Percentiles rank a stretch among this genome's conserved stretches.
phyloP scores from a whole-genome alignment of 2,888 invertebrate genomes.

The Metallyticus violacea region DNA sequence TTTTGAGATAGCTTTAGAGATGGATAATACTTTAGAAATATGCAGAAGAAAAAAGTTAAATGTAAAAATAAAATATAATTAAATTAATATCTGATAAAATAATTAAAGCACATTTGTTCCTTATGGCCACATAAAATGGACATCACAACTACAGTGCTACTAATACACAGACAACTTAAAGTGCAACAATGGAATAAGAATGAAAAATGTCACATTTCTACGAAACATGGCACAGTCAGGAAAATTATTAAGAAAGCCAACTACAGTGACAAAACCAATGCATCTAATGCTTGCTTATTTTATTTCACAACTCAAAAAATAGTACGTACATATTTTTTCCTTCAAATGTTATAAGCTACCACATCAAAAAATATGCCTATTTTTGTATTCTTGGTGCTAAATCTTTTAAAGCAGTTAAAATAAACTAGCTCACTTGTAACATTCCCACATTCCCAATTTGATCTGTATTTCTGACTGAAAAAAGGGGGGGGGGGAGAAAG shows the following conservation, averaged over 20 bases:
- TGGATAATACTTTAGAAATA: neutral
- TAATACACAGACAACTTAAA: neutral
- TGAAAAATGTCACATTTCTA: neutral
- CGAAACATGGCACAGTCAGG: neutral
- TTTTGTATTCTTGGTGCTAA: no score
- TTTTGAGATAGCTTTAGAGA: neutral
- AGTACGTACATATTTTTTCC: neutral
- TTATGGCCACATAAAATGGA: neutral
- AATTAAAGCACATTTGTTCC: neutral
- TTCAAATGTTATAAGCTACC: neutral
- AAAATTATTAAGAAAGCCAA: neutral
- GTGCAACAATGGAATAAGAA: neutral
- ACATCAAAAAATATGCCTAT: neutral
- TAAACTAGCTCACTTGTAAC: no score
- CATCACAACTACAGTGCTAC: neutral
- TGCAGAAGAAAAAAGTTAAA: neutral
- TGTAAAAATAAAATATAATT: neutral
- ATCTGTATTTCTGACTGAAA: no score
- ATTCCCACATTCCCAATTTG: no score
- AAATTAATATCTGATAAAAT: neutral
- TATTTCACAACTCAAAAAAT: neutral
- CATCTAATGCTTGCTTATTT: neutral
- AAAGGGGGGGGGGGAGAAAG: no score
- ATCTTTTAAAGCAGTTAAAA: neutral
- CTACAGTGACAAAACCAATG: neutral